Evolutionary conservation across 2,113 vertebrate species (phyloP), one percentile per base, ranked within the genome.

Genomic region (Osmerus eperlanus): DNA sequence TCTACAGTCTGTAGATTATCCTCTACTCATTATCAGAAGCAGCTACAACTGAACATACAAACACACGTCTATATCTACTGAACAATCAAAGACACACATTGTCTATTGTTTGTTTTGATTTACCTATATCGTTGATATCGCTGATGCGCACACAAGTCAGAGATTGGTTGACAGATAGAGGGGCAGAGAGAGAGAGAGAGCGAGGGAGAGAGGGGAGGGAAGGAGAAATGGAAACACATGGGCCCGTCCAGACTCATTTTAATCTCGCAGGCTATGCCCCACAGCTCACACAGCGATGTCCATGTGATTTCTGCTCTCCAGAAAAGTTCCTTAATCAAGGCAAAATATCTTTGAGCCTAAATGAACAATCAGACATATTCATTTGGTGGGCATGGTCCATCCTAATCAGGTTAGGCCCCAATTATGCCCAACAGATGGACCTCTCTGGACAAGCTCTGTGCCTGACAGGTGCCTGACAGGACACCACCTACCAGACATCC

Each of bases 331-430:
- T 41, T 73, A 60, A 73, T 60, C 11, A 65, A 51, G 64, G 71
- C 80, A 59, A 74, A 71, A 77, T 74, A 77, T 85, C 79, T 80
- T 75, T 68, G 78, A 21, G 69, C 54, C 76, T 76, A 9, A 70
- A 64, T 11, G 25, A 86, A 74, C 76, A 83, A 81, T 83, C 68
- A 82, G 67, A 70, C 59, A 79, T 81, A 83, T 91, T 90, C 83
- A 89, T 87, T 89, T 83, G 88, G 85, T 81, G 66, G 76, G 77
- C 67, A 82, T 81, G 80, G 79, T 78, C 5, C 58, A 78, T 71
- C 19, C n/a, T 89, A 89, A 90, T 88, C 78, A 85, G 81, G 83
- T 91, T 88, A 84, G 41, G 75, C 21, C 54, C 63, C 76, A 73
- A 71, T 68, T 36, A 64, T 75, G 59, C 76, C 70, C 21, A 8